Conservation (phyloP, 2,797 vertebrate species). For the Furcifer pardalis region DNA sequence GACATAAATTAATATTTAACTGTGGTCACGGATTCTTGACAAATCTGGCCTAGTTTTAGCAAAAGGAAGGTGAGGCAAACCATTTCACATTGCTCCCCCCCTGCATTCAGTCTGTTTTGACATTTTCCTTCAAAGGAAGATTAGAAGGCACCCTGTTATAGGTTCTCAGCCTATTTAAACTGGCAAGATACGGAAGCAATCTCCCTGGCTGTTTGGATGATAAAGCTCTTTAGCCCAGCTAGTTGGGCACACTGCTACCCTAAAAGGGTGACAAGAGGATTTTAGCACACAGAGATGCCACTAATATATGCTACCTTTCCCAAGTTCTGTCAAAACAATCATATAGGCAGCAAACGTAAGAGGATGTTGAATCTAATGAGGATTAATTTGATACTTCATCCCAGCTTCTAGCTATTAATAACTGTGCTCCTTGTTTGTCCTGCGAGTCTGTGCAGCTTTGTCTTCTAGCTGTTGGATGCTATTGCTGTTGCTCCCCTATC, state of each 20-base stretch:
- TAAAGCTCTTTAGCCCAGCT: neutral
- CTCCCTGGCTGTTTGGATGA: neutral
- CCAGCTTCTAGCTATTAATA: fast-evolving
- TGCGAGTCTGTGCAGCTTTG: constrained; percentile 1
- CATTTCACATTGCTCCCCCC: neutral
- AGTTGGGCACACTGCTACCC: neutral
- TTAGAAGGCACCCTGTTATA: neutral
- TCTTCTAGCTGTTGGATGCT: neutral
- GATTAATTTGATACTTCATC: neutral
- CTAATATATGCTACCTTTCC: neutral
- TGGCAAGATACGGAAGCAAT: neutral
- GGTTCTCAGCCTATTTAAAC: neutral
- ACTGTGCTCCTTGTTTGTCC: neutral
- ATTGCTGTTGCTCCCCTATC: neutral
- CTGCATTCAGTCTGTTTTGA: too few species aligned
- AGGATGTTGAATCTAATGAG: neutral
- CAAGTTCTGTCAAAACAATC: neutral
- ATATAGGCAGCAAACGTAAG: neutral
- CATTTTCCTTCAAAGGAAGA: too few species aligned
- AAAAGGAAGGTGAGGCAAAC: neutral
- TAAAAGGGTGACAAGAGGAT: neutral
- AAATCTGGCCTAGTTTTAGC: neutral
- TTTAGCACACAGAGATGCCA: neutral
- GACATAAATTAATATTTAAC: too few species aligned
- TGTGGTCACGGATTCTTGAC: neutral